These are phyloP conservation scores for Cataglyphis rosenhaueri DNA, from an alignment of 2,888 invertebrate genomes.

Conservation along the genomic window DNA sequence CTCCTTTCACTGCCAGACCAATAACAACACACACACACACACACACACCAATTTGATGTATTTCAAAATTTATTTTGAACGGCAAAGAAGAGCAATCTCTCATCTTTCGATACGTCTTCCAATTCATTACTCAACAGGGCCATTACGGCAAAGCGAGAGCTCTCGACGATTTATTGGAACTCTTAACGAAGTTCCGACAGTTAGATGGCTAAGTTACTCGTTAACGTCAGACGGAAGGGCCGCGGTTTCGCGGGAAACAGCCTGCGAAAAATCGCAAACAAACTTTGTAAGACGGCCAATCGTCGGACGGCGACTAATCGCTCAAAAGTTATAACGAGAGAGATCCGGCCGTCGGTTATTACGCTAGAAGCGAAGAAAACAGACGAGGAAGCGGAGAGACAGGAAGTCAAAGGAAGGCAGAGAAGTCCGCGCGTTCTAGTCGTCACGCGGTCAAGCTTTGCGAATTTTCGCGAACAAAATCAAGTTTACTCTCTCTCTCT, in stretches of 20 bases:
- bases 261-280: conserved; percentile 57
- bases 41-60: neutral
- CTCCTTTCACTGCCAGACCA: neutral
- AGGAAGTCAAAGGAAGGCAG: conserved; percentile 15
- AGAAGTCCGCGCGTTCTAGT: conserved; percentile 19
- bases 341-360: conserved; percentile 53
- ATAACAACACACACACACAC: neutral
- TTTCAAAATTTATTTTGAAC: neutral
- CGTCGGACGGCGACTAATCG: conserved; percentile 55
- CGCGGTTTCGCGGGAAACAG: conserved; percentile 49
- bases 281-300: conserved; percentile 54
- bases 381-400: neutral
- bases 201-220: conserved; percentile 57
- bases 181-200: conserved; percentile 56
- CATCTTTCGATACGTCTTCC: conserved; percentile 49
- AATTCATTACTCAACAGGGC: conserved; percentile 50
- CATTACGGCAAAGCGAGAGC: conserved; percentile 51
- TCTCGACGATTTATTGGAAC: conserved; percentile 51
- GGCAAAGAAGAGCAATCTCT: conserved; percentile 28
- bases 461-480: conserved; percentile 62
- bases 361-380: conserved; percentile 45
- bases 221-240: conserved; percentile 47
- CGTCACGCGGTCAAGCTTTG: conserved; percentile 60
- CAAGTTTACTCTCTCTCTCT: conserved; percentile 55
- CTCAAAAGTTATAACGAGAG: conserved; percentile 59